A percentile compares a stretch with the other conserved stretches of the same genome.
Evolutionary conservation across 2,113 vertebrate genomes (phyloP).

Genomic region (Trinectes maculatus): DNA sequence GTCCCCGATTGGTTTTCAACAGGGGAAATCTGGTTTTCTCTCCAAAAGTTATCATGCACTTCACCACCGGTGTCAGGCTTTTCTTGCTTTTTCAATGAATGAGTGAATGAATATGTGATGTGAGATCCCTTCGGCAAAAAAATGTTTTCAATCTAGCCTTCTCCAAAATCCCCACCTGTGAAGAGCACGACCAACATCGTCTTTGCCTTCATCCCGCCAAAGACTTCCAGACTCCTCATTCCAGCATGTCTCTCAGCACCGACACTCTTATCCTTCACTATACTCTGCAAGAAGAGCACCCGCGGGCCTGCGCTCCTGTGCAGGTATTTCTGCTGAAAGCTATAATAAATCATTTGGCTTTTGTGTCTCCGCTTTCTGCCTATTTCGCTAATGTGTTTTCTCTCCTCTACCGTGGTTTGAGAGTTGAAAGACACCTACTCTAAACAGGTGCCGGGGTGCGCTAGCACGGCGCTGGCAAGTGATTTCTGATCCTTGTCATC

Average conservation of each 20-base stretch:
- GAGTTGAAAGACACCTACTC: conserved; percentile 66
- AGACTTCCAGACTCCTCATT: conserved; percentile 63
- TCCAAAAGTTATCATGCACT: not conserved
- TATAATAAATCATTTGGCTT: conserved; percentile 79
- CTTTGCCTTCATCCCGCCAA: conserved; percentile 31
- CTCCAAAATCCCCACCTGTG: conserved; percentile 48
- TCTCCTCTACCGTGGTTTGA: conserved; percentile 48
- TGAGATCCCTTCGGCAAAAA: conserved; percentile 2
- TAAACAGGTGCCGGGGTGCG: conserved; percentile 56
- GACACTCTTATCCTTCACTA: conserved; percentile 50
- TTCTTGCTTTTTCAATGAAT: conserved; percentile 26
- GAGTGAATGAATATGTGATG: conserved; percentile 12
- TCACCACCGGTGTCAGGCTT: conserved; percentile 10
- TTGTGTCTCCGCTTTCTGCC: conserved; percentile 68
- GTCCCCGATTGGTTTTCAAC: not conserved
- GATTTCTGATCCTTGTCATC: conserved; percentile 73
- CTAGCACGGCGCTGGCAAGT: conserved; percentile 34
- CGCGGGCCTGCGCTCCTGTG: conserved; percentile 61
- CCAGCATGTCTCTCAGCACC: conserved; percentile 75
- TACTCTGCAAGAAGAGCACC: conserved; percentile 66
- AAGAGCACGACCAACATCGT: conserved; percentile 38
- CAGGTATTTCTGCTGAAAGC: conserved; percentile 79
- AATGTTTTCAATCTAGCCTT: conserved; percentile 20
- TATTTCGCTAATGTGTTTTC: conserved; percentile 75
- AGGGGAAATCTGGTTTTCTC: too few species aligned